Conservation (phyloP, 2,888 invertebrate genomes). For the Mantis religiosa region DNA sequence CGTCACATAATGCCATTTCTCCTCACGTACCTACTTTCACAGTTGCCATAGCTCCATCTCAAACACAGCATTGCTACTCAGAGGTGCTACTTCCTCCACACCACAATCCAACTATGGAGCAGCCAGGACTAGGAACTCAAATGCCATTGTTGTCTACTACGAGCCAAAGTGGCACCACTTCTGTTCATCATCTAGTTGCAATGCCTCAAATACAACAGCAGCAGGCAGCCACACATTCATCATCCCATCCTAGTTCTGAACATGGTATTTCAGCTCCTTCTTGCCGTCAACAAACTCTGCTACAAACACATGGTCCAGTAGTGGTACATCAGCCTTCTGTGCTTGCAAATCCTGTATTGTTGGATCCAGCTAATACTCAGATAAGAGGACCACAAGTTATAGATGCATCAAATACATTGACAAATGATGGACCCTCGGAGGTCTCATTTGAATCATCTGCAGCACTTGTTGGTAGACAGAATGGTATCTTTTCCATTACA, state of each 20-base stretch:
- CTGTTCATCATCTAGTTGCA: constrained; percentile 16
- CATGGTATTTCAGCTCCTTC: not conserved
- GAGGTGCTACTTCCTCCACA: not conserved
- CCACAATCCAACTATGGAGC: not conserved
- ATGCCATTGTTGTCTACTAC: not conserved
- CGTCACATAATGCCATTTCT: not conserved
- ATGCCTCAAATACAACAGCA: not conserved
- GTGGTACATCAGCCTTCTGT: not conserved
- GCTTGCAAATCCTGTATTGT: not conserved
- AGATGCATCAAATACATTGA: not conserved
- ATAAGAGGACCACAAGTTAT: not conserved
- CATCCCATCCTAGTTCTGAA: not conserved
- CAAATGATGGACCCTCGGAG: not conserved
- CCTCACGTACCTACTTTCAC: not conserved
- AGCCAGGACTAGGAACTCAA: not conserved
- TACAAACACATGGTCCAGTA: not conserved
- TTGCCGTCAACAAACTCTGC: not conserved
- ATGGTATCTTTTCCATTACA: constrained; percentile 14
- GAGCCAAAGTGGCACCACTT: not conserved
- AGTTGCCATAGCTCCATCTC: not conserved
- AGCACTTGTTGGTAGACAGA: constrained; percentile 7
- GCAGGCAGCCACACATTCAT: not conserved
- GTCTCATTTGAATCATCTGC: not conserved
- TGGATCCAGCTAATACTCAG: not conserved
- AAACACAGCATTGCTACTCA: not conserved